Percentiles rank a stretch among this genome's conserved stretches.
These are phyloP conservation scores for Drosophila anomalata DNA, from an alignment of 2,888 invertebrate genomes.

Conservation along the genomic window DNA sequence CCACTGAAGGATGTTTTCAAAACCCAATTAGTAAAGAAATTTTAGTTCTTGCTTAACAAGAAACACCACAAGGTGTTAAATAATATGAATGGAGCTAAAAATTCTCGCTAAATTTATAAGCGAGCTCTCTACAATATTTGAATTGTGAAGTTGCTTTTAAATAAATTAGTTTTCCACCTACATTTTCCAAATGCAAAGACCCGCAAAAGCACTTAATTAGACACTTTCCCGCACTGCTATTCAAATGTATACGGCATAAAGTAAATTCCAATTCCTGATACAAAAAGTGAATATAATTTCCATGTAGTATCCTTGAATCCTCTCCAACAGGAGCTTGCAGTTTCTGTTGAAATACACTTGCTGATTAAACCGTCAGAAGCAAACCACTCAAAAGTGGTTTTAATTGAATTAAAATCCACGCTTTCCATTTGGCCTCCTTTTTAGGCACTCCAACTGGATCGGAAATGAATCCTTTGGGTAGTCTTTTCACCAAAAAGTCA, in stretches of 20 bases:
- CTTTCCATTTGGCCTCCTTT: not conserved
- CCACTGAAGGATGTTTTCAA: not conserved
- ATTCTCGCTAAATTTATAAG: not conserved
- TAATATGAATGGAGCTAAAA: not conserved
- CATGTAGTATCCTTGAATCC: constrained; percentile 13
- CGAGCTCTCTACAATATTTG: constrained; percentile 7
- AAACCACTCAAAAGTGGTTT: constrained; percentile 21
- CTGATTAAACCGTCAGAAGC: constrained; percentile 10
- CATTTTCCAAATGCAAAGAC: constrained; percentile 1
- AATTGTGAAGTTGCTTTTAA: constrained; percentile 48
- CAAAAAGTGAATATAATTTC: not conserved
- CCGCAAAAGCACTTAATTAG: constrained; percentile 6
- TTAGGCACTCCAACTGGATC: not conserved
- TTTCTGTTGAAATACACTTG: constrained; percentile 13
- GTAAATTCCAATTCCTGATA: not conserved
- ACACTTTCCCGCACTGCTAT: not conserved
- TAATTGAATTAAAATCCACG: constrained; percentile 39
- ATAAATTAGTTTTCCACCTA: constrained; percentile 48
- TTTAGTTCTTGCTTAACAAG: not conserved
- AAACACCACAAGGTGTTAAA: not conserved
- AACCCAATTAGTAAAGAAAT: not conserved
- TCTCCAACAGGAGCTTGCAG: not conserved
- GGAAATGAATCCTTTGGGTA: not conserved
- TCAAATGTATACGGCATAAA: not conserved
- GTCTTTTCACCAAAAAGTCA: constrained; percentile 3